Base-by-base conservation (phyloP, 1,140 invertebrate genomes). In the Eueides isabella region DNA sequence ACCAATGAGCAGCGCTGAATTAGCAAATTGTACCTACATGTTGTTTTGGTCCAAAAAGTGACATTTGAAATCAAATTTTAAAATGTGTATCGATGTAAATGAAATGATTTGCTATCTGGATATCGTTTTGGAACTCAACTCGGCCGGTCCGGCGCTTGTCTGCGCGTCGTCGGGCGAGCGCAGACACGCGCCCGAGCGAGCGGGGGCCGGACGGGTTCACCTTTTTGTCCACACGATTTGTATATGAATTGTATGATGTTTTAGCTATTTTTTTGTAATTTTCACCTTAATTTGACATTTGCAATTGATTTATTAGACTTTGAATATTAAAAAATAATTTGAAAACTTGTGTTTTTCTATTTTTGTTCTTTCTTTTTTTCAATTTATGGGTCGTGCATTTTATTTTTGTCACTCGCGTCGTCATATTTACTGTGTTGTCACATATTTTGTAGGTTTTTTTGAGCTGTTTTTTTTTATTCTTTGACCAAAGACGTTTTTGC, bases 261-360 rank as follows among this genome's bases (percentile, higher is more conserved):
- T 71, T 75, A 75, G 77, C 77, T 80, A n/a, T n/a, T n/a, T n/a
- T n/a, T 82, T 81, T 82, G 77, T 75, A 71, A 75, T 61, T 61
- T 76, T 78, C 72, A 76, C 81, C 81, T 55, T 83, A 80, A 78
- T 82, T 86, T 86, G 78, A 78, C 78, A 80, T 38, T 38, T 81
- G 74, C 78, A 78, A 84, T 85, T 84, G 48, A 83, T 85, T 89
- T 87, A 86, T 89, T 87, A 86, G 86, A 91, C 79, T 89, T 91
- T 89, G 81, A 88, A 86, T 86, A 92, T 92, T 92, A 38, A 92
- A 92, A 92, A 90, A 90, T 87, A 89, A 91, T 92, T 92, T 89
- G n/a, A 85, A 90, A 91, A 90, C 84, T 89, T 85, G 89, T 85
- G 88, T 92, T 92, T 91, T 83, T 73, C n/a, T n/a, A n/a, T 83